Evolutionary conservation across 2,113 vertebrate species (phyloP).

Genomic region (Festucalex cinctus): DNA sequence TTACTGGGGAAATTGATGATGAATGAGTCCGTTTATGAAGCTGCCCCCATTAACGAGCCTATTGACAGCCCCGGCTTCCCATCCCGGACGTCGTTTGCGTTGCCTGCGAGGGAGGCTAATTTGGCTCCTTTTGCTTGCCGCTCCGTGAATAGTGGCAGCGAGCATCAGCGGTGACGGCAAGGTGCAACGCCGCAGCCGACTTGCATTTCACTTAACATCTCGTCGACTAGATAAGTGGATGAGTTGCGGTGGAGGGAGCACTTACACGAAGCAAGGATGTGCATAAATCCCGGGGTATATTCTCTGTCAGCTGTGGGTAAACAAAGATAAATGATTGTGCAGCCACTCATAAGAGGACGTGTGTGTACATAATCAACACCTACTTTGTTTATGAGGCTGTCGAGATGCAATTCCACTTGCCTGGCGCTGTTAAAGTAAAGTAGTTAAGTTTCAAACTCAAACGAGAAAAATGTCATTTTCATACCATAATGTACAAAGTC

Average conservation of each 20-base stretch:
- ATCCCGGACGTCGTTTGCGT: conserved; percentile 44
- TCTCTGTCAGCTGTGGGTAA: conserved; percentile 48
- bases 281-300: conserved; percentile 53
- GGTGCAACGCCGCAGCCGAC: conserved; percentile 35
- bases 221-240: conserved; percentile 48
- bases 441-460: not conserved
- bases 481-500: too few relatives aligned
- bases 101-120: conserved; percentile 37
- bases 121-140: conserved; percentile 20
- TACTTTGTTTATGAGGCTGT: conserved; percentile 21
- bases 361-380: conserved; percentile 44
- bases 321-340: conserved; percentile 59
- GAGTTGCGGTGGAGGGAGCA: conserved; percentile 35
- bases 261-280: conserved; percentile 33
- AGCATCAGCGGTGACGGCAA: conserved; percentile 33
- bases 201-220: conserved; percentile 56
- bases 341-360: conserved; percentile 31
- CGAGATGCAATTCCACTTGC: not conserved
- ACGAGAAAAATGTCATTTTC: conserved; percentile 3
- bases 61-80: conserved; percentile 42
- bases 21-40: conserved; percentile 70
- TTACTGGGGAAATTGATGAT: conserved; percentile 70
- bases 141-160: conserved; percentile 34
- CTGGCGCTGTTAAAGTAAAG: not conserved
- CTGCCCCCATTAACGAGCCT: conserved; percentile 59